phyloP scores from a whole-genome alignment of 2,113 vertebrate genomes.

The Alexandromys fortis region DNA sequence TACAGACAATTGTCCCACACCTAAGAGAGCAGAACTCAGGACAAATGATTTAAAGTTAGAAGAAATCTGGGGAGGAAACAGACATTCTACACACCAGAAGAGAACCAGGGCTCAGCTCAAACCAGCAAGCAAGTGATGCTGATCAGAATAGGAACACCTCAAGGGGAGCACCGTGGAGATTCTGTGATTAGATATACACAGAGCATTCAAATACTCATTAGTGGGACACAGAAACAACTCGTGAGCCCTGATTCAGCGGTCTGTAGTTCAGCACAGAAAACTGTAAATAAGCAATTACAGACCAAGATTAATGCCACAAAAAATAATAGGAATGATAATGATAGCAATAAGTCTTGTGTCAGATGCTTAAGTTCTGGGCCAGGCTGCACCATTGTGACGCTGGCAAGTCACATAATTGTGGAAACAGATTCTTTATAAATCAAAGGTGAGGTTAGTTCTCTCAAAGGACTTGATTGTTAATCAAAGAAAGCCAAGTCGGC shows the following conservation, averaged over 20 bases:
- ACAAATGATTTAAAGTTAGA: not conserved
- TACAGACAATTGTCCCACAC: too few relatives aligned
- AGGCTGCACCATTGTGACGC: not conserved
- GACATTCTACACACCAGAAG: not conserved
- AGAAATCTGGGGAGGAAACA: not conserved
- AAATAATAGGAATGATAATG: not conserved
- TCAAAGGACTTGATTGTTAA: not conserved
- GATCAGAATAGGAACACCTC: not conserved
- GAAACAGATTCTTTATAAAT: not conserved
- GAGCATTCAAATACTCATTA: slow-evolving; percentile 6
- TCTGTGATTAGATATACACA: not conserved
- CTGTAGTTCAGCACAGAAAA: not conserved
- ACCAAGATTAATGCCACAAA: not conserved
- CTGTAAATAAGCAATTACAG: not conserved
- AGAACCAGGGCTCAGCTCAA: not conserved
- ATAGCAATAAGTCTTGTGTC: not conserved
- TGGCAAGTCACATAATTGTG: not conserved
- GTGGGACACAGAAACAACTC: not conserved
- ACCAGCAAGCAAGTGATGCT: not conserved
- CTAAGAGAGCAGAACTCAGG: not conserved
- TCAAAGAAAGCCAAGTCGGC: not conserved
- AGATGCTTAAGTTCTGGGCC: not conserved
- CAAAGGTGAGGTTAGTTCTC: not conserved
- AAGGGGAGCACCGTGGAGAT: not conserved
- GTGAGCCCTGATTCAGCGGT: not conserved